Base-by-base conservation (phyloP, 2,113 vertebrate species). In the Chlamydotis undulata region DNA sequence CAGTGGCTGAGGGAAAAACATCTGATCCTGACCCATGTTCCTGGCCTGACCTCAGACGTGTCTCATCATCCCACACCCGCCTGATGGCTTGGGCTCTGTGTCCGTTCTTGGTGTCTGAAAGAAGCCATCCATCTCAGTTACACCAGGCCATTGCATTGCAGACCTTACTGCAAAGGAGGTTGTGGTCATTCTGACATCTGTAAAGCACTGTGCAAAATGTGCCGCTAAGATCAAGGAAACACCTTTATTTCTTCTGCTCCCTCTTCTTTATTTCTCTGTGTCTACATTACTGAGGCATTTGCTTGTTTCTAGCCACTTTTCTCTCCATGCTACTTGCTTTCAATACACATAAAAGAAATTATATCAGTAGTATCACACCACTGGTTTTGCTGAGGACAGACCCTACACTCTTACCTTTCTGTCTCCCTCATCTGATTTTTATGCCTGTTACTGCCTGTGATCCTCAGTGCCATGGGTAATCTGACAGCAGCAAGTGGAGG, bases 291-390 rank as follows among this genome's bases (percentile, higher is more conserved):
- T 12, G 14, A 41, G 5, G 4, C 9, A 19, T 63, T 59, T 83
- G 1, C 12, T 37, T 61, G 3, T 63, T 87, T 76, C n/a, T 47
- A 83, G 7, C 19, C 15, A 70, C 8, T 55, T 65, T 63, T 19
- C 7, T 80, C 10, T 1, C 1, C 18, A 29, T 18, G 47, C 8
- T 0, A 0, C 12, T 76, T 49, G 7, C 8, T 68, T 59, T 31
- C 0, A 0, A 22, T 6, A 19, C 3, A 15, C 0, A 0, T 24
- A 6, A 22, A 37, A 61, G 14, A 43, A 91, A 45, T 0, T 0
- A 2, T 25, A 28, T 11, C 21, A 29, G 29, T 29, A 29, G 6
- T 19, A 35, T n/a, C n/a, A 49, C 0, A 1, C 6, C 1, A 0
- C 14, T 64, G 63, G 14, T 69, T 87, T 87, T 78, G 18, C 37